Evolutionary conservation across 2,113 vertebrate species (phyloP).

Genomic region (Colistium nudipinnis): DNA sequence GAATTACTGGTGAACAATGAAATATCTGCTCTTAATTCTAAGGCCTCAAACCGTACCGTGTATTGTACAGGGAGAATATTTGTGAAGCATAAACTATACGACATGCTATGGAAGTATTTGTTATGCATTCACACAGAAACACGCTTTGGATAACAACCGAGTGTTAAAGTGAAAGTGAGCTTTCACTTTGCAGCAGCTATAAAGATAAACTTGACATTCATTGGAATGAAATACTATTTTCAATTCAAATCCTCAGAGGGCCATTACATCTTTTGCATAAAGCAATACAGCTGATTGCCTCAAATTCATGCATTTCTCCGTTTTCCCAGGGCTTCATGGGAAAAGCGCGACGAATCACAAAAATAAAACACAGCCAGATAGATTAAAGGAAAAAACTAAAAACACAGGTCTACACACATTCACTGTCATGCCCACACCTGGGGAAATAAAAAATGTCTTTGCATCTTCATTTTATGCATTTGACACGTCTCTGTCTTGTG

Average conservation of each 20-base stretch:
- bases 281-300: not conserved
- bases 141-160: not conserved
- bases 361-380: not conserved
- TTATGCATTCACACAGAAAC: not conserved
- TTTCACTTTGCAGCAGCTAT: too few relatives aligned
- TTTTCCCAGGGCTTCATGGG: not conserved
- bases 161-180: too few relatives aligned
- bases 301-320: not conserved
- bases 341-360: not conserved
- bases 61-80: not conserved
- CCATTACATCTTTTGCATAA: not conserved
- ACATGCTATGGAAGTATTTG: not conserved
- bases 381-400: not conserved
- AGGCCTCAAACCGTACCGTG: not conserved
- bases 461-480: not conserved
- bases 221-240: too few relatives aligned
- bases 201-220: too few relatives aligned
- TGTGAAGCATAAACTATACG: not conserved
- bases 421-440: not conserved
- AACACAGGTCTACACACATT: not conserved
- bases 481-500: not conserved
- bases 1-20: not conserved
- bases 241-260: too few relatives aligned
- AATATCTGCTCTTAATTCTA: not conserved
- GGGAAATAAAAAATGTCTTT: not conserved